These are phyloP conservation scores for Drosophila elegans DNA, from an alignment of 1,140 invertebrate genomes.

Conservation along the genomic window DNA sequence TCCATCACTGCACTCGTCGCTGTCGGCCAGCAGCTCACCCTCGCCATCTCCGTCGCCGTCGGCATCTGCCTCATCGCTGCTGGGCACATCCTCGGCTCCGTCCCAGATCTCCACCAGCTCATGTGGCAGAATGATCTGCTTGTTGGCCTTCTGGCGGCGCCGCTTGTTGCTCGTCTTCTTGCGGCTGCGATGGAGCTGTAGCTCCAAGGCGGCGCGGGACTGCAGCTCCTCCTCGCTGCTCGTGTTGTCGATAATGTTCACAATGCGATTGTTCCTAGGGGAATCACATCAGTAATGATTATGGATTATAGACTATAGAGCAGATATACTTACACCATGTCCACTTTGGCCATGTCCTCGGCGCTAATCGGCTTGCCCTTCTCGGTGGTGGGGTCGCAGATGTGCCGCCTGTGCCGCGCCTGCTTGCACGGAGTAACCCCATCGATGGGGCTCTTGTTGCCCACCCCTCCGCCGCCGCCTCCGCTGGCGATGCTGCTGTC, in stretches of 20 bases:
- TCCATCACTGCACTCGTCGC: slow-evolving; percentile 82
- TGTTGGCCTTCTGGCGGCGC: slow-evolving; percentile 75
- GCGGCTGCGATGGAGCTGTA: slow-evolving; percentile 50
- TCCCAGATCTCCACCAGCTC: slow-evolving; percentile 84
- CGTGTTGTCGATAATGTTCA: slow-evolving; percentile 82
- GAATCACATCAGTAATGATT: background rate
- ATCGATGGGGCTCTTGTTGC: slow-evolving; percentile 76
- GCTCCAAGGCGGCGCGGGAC: slow-evolving; percentile 59
- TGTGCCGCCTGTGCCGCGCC: slow-evolving; percentile 74
- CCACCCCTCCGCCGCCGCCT: slow-evolving; percentile 44
- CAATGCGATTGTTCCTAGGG: slow-evolving; percentile 75
- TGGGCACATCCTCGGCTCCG: slow-evolving; percentile 75
- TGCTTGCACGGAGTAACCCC: slow-evolving; percentile 86
- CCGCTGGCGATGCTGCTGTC: slow-evolving; percentile 81
- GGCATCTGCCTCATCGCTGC: slow-evolving; percentile 74
- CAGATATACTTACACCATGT: slow-evolving; percentile 64
- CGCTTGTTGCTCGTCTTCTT: slow-evolving; percentile 81
- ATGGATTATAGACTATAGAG: too few relatives aligned
- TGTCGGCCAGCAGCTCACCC: slow-evolving; percentile 77
- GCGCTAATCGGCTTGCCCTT: slow-evolving; percentile 62
- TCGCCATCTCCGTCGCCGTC: slow-evolving; percentile 72
- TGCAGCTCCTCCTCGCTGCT: slow-evolving; percentile 81
- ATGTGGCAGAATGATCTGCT: slow-evolving; percentile 70
- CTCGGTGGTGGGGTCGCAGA: slow-evolving; percentile 75
- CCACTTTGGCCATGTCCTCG: slow-evolving; percentile 72